Conservation (phyloP, 2,113 vertebrate genomes). For the Herpailurus yagouaroundi region DNA sequence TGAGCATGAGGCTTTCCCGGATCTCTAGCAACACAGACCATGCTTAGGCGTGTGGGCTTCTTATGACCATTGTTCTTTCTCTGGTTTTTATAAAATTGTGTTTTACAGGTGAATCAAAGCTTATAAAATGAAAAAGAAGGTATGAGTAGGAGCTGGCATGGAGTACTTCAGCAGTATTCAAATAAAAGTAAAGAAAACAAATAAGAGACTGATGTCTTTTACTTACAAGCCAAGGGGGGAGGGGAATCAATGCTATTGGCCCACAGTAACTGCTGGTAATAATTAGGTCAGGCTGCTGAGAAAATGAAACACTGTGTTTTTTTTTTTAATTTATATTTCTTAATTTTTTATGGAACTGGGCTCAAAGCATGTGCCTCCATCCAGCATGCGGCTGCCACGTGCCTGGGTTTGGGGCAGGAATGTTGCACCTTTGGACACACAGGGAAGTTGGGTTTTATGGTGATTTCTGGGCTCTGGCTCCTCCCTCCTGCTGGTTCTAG, state of each 20-base stretch:
- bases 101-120: conserved; percentile 80
- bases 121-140: conserved; percentile 66
- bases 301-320: conserved; percentile 83
- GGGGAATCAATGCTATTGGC: neutral
- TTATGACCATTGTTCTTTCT: conserved; percentile 54
- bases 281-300: conserved; percentile 76
- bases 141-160: conserved; percentile 59
- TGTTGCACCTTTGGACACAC: neutral
- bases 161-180: conserved; percentile 61
- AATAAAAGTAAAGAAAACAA: conserved; percentile 70
- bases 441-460: conserved; percentile 60
- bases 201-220: conserved; percentile 71
- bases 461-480: conserved; percentile 59
- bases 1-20: conserved; percentile 67
- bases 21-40: conserved; percentile 64
- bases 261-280: conserved; percentile 77
- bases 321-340: conserved; percentile 21
- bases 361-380: conserved; percentile 61
- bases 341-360: conserved; percentile 75
- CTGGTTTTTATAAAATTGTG: conserved; percentile 70
- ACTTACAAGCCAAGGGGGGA: conserved; percentile 27
- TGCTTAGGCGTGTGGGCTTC: conserved; percentile 34
- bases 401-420: conserved; percentile 61
- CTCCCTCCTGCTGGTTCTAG: neutral
- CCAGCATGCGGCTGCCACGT: conserved; percentile 41